These are phyloP conservation scores for Antedon bifida DNA, from an alignment of 35 echinoderm and acorn worm genomes.

Conservation along the genomic window DNA sequence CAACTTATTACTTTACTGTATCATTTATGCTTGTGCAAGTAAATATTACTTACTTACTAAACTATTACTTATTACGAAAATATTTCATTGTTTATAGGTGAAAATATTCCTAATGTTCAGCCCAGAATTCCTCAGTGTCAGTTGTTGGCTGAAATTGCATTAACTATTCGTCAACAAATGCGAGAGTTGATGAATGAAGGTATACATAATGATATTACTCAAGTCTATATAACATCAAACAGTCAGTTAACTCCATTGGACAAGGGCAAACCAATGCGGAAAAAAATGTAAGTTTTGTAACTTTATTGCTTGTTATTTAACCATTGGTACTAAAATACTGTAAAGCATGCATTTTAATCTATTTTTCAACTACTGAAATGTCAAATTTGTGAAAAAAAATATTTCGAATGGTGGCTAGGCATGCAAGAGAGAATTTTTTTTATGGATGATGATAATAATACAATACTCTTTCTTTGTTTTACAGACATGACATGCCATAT, in stretches of 20 bases:
- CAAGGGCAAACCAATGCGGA: background rate
- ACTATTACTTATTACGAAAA: too few relatives aligned
- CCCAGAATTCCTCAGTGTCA: conserved; percentile 79
- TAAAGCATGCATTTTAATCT: too few relatives aligned
- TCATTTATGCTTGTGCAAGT: too few relatives aligned
- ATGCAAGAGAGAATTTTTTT: too few relatives aligned
- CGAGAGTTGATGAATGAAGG: conserved; percentile 42
- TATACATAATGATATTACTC: conserved; percentile 21
- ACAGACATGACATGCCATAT: background rate
- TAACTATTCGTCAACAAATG: conserved; percentile 65
- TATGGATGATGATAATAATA: too few relatives aligned
- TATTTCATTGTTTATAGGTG: conserved; percentile 33
- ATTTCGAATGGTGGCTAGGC: too few relatives aligned
- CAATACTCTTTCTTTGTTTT: conserved; percentile 5
- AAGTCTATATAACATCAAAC: background rate
- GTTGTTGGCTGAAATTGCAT: conserved; percentile 67
- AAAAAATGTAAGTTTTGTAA: background rate
- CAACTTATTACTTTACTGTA: too few relatives aligned
- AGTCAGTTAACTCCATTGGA: background rate
- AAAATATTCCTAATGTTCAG: conserved; percentile 60
- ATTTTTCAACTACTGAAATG: too few relatives aligned
- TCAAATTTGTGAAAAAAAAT: too few relatives aligned
- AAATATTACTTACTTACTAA: too few relatives aligned
- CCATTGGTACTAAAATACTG: too few relatives aligned
- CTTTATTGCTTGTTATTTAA: too few relatives aligned